Base-by-base conservation (phyloP, 2,113 vertebrate genomes). In the Nerophis ophidion region DNA sequence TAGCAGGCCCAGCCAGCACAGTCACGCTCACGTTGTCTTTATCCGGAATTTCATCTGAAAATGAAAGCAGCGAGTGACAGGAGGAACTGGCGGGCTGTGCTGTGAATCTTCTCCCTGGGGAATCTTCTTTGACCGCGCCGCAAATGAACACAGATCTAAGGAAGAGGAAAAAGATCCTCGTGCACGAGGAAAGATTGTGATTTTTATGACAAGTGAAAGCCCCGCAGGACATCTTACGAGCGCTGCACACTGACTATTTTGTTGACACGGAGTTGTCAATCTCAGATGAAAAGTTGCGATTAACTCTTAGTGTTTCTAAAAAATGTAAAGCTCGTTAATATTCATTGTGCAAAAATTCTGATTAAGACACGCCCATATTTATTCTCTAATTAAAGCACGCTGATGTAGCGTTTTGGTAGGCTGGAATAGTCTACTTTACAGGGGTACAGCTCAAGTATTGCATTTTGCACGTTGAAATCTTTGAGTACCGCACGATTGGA, bases 131-230 rank as follows among this genome's bases (percentile, higher is more conserved):
- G 71, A 75, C 79, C 68, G 68, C 40, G 68, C 70, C 80, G 79
- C 75, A 83, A 82, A 81, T 77, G 75, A 82, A 81, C 81, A 77
- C 81, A 84, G 81, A 85, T 85, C 79, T 84, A 72, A 86, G 71
- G 72, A 51, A 26, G 49, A 54, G 40, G 75, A 83, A 79, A 79
- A 77, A 65, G 65, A 68, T 81, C 70, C 76, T 64, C 26, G 70
- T 78, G 81, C 73, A 73, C 74, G 35, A 60, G 64, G 72, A 81
- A 68, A 75, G 69, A 79, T 77, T 35, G 69, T 78, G 81, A 81
- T 70, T 75, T 76, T 72, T 69, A 64, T 81, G 82, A 82, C 77
- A 80, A 81, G 70, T 74, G 61, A 55, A 76, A 70, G 63, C 66
- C 80, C 80, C 78, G 55, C 57, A 63, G 76, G 77, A 82, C 74